Evolutionary conservation across 2,888 invertebrate species (phyloP), one percentile per base, ranked within the genome.

Genomic region (Petrolisthes manimaculis): DNA sequence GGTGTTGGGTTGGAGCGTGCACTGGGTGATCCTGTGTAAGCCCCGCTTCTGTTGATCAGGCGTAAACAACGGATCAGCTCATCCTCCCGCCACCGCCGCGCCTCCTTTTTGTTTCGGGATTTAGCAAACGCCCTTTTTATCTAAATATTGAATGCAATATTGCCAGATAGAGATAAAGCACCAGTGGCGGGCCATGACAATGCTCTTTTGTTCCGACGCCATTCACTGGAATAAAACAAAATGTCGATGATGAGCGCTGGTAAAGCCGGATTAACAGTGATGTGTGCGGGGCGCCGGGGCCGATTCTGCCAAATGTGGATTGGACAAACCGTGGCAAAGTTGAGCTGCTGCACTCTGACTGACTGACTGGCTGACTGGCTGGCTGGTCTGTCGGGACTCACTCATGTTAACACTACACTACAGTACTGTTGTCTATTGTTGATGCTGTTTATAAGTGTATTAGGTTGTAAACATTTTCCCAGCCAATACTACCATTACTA

Each of bases 11-110:
- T 14, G 74, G 74, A n/a, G 77, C 37, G 77, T 21, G 24, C 74
- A 37, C n/a, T n/a, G n/a, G 77, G 24, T 77, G 12, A 77, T 77
- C 77, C 77, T 5, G 12, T 12, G 77, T 77, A 21, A 77, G 37
- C 24, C 77, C 5, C 12, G 77, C 77, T 24, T 77, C 77, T 24
- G 77, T 37, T 77, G 83, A 83, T 83, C 83, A 53, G 51, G 83
- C 83, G 83, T 71, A 69, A 83, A 54, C 71, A n/a, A 83, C 83
- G 51, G 69, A 83, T 83, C 83, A 83, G 83, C 69, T 83, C 61
- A 83, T 37, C 84, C 56, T 75, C 84, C 75, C 53, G 24, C 37
- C 55, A 18, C 84, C 18, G 69, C 74, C 55, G 12, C 79, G 54
- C 79, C 53, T 75, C 75, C 37, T 77, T 77, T 71, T 77, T 71